Conservation (phyloP, 1,140 invertebrate species). For the Pemphigus obesinymphae region DNA sequence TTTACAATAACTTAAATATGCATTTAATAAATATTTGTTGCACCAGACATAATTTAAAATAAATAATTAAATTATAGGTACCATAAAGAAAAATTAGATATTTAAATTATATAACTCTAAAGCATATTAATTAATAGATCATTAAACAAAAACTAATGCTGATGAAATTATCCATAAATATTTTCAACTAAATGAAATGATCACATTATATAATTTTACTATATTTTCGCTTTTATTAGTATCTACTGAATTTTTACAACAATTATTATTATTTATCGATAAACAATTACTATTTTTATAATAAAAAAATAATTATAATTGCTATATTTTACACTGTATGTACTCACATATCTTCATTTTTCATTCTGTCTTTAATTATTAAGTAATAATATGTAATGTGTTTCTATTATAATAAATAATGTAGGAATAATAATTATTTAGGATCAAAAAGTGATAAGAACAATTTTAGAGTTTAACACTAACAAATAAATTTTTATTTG, state of each 20-base stretch:
- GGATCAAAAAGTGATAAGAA: background rate
- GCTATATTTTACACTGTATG: background rate
- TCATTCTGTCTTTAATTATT: background rate
- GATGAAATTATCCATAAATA: too few species aligned
- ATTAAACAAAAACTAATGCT: too few species aligned
- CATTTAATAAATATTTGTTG: too few species aligned
- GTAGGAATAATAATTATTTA: background rate
- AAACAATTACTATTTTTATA: background rate
- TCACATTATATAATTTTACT: constrained; percentile 2
- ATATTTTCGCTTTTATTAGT: background rate
- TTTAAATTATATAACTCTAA: too few species aligned
- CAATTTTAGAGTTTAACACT: background rate
- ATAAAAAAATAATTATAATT: background rate
- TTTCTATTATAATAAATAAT: background rate
- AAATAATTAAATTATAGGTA: too few species aligned
- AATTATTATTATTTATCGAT: background rate
- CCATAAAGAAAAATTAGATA: too few species aligned
- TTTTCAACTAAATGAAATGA: background rate
- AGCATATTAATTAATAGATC: too few species aligned
- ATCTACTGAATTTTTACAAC: background rate
- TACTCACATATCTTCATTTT: background rate
- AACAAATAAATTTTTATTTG: constrained; percentile 15
- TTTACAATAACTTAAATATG: too few species aligned
- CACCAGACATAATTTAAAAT: too few species aligned
- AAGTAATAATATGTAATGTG: background rate